Conservation (phyloP, 2,797 vertebrate species). For the Silurus aristotelis region DNA sequence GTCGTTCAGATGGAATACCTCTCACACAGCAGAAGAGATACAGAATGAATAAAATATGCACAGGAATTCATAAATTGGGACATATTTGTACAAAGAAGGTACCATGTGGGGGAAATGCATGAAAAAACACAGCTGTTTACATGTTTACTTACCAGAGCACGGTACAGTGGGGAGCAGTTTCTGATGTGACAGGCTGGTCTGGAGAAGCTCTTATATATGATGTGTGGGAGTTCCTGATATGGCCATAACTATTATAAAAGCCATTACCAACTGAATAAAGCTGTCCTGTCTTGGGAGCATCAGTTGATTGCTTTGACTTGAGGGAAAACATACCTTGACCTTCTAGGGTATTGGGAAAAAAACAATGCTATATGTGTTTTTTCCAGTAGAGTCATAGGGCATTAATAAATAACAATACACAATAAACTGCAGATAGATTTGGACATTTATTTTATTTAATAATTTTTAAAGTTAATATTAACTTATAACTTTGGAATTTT, state of each 20-base stretch:
- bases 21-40: conserved; percentile 10
- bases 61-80: not conserved
- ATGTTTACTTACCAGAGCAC: not conserved
- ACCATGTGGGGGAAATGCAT: not conserved
- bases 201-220: conserved; percentile 15
- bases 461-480: not conserved
- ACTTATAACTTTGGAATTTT: not conserved
- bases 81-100: not conserved
- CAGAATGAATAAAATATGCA: not conserved
- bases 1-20: conserved; percentile 13
- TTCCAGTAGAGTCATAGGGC: not conserved
- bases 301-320: conserved; percentile 56
- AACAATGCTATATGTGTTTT: not conserved
- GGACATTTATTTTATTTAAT: not conserved
- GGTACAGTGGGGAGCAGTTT: not conserved
- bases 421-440: not conserved
- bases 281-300: conserved; percentile 56
- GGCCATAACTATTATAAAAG: conserved; percentile 7
- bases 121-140: not conserved
- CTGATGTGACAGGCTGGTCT: not conserved
- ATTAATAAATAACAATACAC: not conserved
- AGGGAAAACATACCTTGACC: conserved; percentile 8
- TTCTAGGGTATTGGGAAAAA: not conserved
- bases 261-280: not conserved
- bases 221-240: not conserved